A percentile compares a stretch with the other conserved stretches of the same genome.
phyloP scores from a whole-genome alignment of 2,888 invertebrate species.

The Leucophenga montana region DNA sequence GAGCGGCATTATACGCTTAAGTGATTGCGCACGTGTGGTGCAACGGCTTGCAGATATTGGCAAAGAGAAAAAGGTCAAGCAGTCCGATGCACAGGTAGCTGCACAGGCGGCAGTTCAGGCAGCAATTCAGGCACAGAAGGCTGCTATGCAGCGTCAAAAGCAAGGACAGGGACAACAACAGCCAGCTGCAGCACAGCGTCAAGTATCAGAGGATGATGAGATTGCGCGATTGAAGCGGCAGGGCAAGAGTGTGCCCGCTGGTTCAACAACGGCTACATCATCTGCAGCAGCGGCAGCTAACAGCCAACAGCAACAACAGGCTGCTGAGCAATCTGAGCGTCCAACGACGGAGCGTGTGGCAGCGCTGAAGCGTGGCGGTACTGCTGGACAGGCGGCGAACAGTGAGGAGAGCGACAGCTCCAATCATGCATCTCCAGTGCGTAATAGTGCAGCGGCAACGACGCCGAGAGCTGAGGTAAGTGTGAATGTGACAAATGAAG shows the following conservation, averaged over 20 bases:
- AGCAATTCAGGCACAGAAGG: constrained; percentile 75
- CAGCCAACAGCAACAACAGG: too few species aligned
- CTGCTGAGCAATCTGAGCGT: constrained; percentile 75
- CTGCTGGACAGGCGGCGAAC: constrained; percentile 53
- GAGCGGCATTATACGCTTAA: constrained; percentile 89
- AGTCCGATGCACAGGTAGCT: constrained; percentile 78
- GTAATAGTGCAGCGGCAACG: constrained; percentile 54
- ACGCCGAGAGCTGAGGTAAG: constrained; percentile 86
- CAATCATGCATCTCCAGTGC: constrained; percentile 76
- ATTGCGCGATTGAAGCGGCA: constrained; percentile 89
- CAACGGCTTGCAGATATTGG: constrained; percentile 89
- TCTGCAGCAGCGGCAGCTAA: constrained; percentile 69
- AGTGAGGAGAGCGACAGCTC: constrained; percentile 77
- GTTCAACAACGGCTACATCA: constrained; percentile 76
- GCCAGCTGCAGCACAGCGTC: constrained; percentile 80
- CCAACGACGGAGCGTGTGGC: constrained; percentile 74
- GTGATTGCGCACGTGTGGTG: constrained; percentile 91
- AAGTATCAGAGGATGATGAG: constrained; percentile 92
- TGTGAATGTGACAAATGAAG: constrained; percentile 72
- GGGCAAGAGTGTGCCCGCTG: constrained; percentile 82
- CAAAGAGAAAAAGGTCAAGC: constrained; percentile 84
- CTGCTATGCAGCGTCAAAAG: constrained; percentile 74
- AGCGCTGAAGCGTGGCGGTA: constrained; percentile 72
- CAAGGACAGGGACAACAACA: constrained; percentile 63
- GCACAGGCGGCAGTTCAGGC: constrained; percentile 74